Conservation (phyloP, 2,797 vertebrate genomes). For the Loriculus beryllinus region DNA sequence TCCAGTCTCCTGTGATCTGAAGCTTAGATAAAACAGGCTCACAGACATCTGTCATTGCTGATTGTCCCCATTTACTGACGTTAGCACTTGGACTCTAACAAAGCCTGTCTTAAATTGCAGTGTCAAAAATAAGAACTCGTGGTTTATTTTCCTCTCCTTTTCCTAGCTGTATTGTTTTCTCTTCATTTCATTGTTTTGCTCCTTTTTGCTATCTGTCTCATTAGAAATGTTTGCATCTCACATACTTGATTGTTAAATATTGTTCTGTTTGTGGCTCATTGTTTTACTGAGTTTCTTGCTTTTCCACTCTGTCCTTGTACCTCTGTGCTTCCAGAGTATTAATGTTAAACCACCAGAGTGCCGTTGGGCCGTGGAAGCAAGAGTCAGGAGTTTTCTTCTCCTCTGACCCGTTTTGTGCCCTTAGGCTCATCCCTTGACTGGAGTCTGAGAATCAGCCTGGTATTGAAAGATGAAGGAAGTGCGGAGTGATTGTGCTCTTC, state of each 20-base stretch:
- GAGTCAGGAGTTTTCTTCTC: neutral
- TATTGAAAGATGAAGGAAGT: neutral
- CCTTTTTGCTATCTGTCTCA: neutral
- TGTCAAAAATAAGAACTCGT: slow-evolving; percentile 2
- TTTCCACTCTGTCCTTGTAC: neutral
- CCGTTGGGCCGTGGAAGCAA: neutral
- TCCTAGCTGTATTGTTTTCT: neutral
- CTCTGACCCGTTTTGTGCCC: neutral
- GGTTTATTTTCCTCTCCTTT: neutral
- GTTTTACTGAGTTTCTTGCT: neutral
- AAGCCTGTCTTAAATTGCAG: neutral
- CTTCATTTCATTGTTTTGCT: neutral
- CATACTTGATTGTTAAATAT: neutral
- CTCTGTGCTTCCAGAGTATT: neutral
- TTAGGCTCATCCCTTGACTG: neutral
- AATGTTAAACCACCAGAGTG: neutral
- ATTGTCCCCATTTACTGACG: slow-evolving; percentile 1
- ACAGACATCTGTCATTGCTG: neutral
- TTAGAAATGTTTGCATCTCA: neutral
- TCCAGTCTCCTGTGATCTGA: neutral
- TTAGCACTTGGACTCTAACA: neutral
- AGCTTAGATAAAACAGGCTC: neutral
- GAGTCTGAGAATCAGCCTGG: neutral
- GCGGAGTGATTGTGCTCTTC: neutral
- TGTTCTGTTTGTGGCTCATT: neutral